Conservation (phyloP, 2,113 vertebrate genomes). For the Colossoma macropomum region DNA sequence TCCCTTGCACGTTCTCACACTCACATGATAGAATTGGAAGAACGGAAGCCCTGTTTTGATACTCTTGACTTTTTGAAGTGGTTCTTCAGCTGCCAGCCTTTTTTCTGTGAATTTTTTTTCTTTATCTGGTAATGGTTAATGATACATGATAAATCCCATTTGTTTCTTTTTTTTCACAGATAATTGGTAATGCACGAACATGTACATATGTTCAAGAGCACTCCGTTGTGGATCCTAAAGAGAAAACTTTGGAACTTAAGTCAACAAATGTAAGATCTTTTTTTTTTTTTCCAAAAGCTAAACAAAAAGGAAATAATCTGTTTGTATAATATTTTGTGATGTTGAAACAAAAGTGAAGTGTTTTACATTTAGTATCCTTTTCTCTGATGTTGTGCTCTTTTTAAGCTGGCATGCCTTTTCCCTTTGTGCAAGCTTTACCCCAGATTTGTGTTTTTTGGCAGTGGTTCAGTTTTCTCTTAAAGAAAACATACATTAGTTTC, state of each 20-base stretch:
- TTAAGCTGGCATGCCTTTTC: background rate
- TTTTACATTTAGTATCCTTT: too few species aligned
- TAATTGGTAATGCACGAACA: slow-evolving; percentile 88
- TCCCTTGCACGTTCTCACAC: background rate
- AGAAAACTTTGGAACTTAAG: slow-evolving; percentile 89
- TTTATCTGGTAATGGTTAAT: background rate
- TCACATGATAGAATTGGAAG: background rate
- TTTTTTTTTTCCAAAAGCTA: background rate
- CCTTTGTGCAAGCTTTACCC: too few species aligned
- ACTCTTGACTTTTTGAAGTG: too few species aligned
- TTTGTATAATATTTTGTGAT: background rate
- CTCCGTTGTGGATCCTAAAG: slow-evolving; percentile 89
- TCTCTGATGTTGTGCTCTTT: background rate
- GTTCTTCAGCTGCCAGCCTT: too few species aligned
- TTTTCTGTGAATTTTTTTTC: background rate
- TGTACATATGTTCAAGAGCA: slow-evolving; percentile 93
- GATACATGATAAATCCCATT: background rate
- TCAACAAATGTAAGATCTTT: slow-evolving; percentile 88
- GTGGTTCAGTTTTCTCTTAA: too few species aligned
- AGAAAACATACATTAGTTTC: too few species aligned
- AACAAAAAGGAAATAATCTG: too few species aligned
- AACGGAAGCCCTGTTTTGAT: too few species aligned
- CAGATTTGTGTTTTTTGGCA: too few species aligned
- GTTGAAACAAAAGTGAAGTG: background rate
- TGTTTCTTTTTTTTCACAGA: slow-evolving; percentile 70